Evolutionary conservation across 53 echinoderm and acorn worm genomes (phyloP), one percentile per base, ranked within the genome.

Genomic region (Crossaster papposus): DNA sequence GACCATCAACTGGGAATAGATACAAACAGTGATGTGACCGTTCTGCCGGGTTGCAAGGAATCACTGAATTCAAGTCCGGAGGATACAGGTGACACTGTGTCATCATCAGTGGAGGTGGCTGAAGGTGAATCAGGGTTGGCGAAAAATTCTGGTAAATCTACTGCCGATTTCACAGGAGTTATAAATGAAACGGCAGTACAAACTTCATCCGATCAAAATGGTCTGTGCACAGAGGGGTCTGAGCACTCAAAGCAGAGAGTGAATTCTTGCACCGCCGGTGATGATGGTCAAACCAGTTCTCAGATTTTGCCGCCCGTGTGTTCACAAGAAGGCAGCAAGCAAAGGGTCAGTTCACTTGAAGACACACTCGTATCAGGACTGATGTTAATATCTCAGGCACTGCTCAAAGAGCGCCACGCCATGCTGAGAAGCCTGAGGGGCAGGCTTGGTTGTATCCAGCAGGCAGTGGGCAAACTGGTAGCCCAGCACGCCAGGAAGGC

Each of bases 321-420:
- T 26, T 3, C 11, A 11, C 28, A 2, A 68, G 28, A 1, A 22
- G n/a, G 2, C 9, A 26, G n/a, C 11, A 11, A 3, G 28, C 24
- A 68, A 68, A 26, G 0, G 55, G 31, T 24, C 2, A 33, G 10
- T 50, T 20, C 15, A 20, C 33, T 33, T 1, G 53, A 54, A 53
- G 54, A 33, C 7, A 29, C 38, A 14, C 71, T 92, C 23, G 3
- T 65, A 18, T 24, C 26, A 52, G 89, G 79, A 89, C 84, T 92
- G 20, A 20, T 30, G 12, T 54, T 28, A 22, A 92, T 90, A 23
- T 93, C 90, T 15, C 28, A 86, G 34, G 30, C 34, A 8, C 53
- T 93, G 51, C 36, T 93, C 31, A 90, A 90, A 0, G 93, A 90
- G 34, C 51, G 65, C 26, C 90, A 93, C 79, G 86, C 90, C 11